Base-by-base conservation (phyloP, 1,140 invertebrate genomes). In the Leucophenga varia region DNA sequence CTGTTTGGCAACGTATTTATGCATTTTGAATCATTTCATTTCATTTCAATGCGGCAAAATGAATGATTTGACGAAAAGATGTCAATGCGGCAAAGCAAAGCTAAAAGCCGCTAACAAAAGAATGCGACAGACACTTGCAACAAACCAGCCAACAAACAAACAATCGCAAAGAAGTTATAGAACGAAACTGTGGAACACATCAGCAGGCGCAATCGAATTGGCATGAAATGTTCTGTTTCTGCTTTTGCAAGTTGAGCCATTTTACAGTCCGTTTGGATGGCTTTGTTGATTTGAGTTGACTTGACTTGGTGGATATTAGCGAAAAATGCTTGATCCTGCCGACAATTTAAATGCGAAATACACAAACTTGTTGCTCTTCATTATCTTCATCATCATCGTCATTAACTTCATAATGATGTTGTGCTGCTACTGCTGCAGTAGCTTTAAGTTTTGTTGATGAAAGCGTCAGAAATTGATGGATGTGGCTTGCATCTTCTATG, bases 21-120 rank as follows among this genome's bases (percentile, higher is more conserved):
- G 63, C 63, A 67, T 67, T 67, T 68, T 67, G 59, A 25, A 25
- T 35, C 34, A 14, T 35, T 17, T 35, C n/a, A 7, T 30, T 44
- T 30, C 37, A 38, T 36, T 43, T 52, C 39, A 43, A 69, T 69
- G 69, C 64, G 69, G 69, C 64, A 72, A 67, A 69, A 72, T 72
- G 69, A 72, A 72, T 72, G 69, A 72, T 72, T 72, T 72, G 69
- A 72, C 57, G 69, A 69, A 72, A 72, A 72, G 69, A 72, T 72
- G 69, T 72, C 69, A 72, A 64, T 51, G 55, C 48, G 52, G 43
- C 16, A 19, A 9, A 47, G 38, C 28, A 50, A 42, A 42, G n/a
- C n/a, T n/a, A 31, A 49, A 32, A 36, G 30, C 14, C n/a, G 32
- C 14, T 13, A 38, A 38, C 18, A 16, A 38, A 38, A 21, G 17